Conservation (phyloP, 2,888 invertebrate species). For the Cataglyphis altisquamis region DNA sequence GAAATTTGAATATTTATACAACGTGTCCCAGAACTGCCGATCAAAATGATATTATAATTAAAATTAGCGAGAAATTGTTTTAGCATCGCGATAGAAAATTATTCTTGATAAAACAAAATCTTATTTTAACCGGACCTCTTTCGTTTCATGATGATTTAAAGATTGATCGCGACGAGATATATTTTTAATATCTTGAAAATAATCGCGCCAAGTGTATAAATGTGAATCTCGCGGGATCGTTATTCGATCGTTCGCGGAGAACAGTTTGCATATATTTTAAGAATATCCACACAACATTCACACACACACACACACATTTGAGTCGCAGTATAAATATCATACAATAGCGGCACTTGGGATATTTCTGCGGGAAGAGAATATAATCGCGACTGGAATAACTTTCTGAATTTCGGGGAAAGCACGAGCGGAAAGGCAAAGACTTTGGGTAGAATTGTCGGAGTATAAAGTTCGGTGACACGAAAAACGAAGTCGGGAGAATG, state of each 20-base stretch:
- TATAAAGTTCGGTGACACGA: background rate
- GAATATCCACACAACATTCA: background rate
- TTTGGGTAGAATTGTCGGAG: background rate
- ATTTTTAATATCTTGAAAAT: background rate
- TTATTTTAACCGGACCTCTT: background rate
- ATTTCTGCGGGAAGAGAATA: background rate
- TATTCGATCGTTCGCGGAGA: background rate
- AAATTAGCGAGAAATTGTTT: background rate
- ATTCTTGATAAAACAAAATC: background rate
- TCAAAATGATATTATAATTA: background rate
- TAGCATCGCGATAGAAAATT: background rate
- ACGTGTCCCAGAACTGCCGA: background rate
- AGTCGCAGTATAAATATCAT: background rate
- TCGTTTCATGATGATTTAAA: background rate
- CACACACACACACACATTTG: background rate
- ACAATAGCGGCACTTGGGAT: background rate
- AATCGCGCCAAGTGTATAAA: background rate
- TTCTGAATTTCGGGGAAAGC: background rate
- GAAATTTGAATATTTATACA: background rate
- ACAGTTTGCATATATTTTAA: background rate
- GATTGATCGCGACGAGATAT: background rate
- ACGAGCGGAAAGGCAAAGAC: background rate
- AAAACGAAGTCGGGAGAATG: slow-evolving; percentile 19
- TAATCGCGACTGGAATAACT: slow-evolving; percentile 4
- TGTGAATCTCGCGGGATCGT: background rate